Conservation (phyloP, 2,113 vertebrate species). For the Syngnathoides biaculeatus region DNA sequence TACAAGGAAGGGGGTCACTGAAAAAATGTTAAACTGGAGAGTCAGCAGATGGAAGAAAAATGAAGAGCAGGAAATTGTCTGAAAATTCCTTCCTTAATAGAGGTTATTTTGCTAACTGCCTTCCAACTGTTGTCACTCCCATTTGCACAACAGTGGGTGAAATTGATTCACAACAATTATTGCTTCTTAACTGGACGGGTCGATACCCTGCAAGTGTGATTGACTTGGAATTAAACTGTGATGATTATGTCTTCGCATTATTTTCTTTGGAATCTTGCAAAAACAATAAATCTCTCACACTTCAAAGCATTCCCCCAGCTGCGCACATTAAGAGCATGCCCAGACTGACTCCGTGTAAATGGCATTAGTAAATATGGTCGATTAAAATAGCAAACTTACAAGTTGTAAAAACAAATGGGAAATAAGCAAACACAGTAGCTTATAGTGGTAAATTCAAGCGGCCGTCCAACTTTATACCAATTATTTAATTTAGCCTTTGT, state of each 20-base stretch:
- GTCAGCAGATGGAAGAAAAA: neutral
- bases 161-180: neutral
- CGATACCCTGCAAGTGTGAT: neutral
- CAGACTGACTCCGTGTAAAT: neutral
- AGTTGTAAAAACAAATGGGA: too few relatives aligned
- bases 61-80: neutral
- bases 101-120: neutral
- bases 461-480: neutral
- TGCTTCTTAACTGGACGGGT: neutral
- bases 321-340: neutral
- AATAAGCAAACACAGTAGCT: too few relatives aligned
- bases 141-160: neutral
- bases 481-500: neutral
- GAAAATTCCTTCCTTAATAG: neutral
- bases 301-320: neutral
- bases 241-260: neutral
- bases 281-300: too few relatives aligned
- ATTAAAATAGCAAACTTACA: neutral
- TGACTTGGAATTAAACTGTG: neutral
- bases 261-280: neutral
- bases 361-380: neutral
- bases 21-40: too few relatives aligned
- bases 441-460: neutral
- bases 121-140: neutral
- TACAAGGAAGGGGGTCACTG: too few relatives aligned